These are phyloP conservation scores for Neosilurus mollespiculum DNA, from an alignment of 2,797 vertebrate genomes.

Conservation along the genomic window DNA sequence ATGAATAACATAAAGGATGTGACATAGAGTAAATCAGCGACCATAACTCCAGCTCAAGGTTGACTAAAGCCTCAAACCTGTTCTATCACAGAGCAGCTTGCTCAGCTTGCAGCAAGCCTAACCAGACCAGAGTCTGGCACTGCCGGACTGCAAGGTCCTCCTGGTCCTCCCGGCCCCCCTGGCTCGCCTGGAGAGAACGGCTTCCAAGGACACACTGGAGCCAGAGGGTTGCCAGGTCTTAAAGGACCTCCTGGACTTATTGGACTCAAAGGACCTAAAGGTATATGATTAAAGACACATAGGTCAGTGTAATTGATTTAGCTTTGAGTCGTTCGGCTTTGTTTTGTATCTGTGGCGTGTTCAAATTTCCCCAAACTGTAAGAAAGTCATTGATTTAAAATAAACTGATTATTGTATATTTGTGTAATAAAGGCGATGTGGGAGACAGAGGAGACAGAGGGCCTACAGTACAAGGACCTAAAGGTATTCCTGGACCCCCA, in stretches of 20 bases:
- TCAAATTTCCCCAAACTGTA: neutral
- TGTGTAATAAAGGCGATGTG: slow-evolving; percentile 79
- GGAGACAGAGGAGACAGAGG: slow-evolving; percentile 92
- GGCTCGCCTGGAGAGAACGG: slow-evolving; percentile 86
- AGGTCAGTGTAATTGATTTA: neutral
- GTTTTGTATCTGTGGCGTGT: neutral
- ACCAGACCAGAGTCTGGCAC: slow-evolving; percentile 85
- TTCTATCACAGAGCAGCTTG: slow-evolving; percentile 84
- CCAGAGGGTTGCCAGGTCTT: slow-evolving; percentile 88
- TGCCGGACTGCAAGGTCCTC: slow-evolving; percentile 82
- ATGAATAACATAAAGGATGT: no score
- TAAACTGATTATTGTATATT: neutral
- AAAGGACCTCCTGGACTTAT: slow-evolving; percentile 89
- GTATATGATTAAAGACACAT: slow-evolving; percentile 63
- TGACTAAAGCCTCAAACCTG: slow-evolving; percentile 2
- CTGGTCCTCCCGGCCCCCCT: slow-evolving; percentile 84
- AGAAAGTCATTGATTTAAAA: no score
- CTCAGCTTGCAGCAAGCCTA: slow-evolving; percentile 91
- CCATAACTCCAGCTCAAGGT: neutral
- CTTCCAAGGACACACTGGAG: slow-evolving; percentile 88
- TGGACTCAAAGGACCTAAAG: slow-evolving; percentile 87
- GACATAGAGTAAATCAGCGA: neutral
- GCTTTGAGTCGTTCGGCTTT: neutral
- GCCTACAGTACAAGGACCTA: slow-evolving; percentile 79
- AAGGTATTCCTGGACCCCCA: slow-evolving; percentile 82